These are phyloP conservation scores for Malthinus flaveolus DNA, from an alignment of 2,888 invertebrate species.

Conservation along the genomic window DNA sequence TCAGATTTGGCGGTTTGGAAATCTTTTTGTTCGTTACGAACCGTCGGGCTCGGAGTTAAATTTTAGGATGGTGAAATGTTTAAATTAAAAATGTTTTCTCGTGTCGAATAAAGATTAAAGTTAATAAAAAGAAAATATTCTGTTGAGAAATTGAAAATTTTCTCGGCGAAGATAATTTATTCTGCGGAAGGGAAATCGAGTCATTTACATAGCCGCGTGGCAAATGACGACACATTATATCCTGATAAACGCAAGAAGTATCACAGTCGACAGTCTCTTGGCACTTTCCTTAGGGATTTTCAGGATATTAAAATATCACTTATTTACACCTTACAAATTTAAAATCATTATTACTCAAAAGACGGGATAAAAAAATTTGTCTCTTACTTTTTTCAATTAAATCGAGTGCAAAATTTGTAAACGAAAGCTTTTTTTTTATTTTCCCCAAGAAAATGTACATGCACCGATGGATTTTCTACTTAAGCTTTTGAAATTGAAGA, in stretches of 20 bases:
- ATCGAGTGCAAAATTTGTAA: neutral
- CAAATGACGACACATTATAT: constrained; percentile 44
- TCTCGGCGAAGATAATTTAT: constrained; percentile 35
- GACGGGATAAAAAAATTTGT: neutral
- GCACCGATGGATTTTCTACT: no score
- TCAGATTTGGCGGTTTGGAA: constrained; percentile 20
- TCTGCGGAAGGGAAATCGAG: constrained; percentile 39
- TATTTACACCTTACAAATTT: constrained; percentile 23
- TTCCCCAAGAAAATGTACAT: neutral
- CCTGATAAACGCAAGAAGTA: constrained; percentile 39
- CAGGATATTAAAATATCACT: constrained; percentile 31
- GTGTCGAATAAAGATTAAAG: constrained; percentile 8
- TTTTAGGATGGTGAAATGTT: no score
- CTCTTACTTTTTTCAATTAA: neutral
- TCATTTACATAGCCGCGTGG: constrained; percentile 41
- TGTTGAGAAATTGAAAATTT: constrained; percentile 35
- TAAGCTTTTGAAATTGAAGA: constrained; percentile 11
- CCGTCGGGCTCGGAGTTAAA: neutral
- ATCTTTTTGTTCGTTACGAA: constrained; percentile 11
- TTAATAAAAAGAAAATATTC: constrained; percentile 19
- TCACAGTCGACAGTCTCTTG: constrained; percentile 30
- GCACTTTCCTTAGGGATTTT: constrained; percentile 26
- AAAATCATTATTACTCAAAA: constrained; percentile 11
- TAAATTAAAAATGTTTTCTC: no score
- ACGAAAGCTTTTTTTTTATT: neutral